phyloP scores from a whole-genome alignment of 2,888 invertebrate species.

The Eupeodes latifasciatus region DNA sequence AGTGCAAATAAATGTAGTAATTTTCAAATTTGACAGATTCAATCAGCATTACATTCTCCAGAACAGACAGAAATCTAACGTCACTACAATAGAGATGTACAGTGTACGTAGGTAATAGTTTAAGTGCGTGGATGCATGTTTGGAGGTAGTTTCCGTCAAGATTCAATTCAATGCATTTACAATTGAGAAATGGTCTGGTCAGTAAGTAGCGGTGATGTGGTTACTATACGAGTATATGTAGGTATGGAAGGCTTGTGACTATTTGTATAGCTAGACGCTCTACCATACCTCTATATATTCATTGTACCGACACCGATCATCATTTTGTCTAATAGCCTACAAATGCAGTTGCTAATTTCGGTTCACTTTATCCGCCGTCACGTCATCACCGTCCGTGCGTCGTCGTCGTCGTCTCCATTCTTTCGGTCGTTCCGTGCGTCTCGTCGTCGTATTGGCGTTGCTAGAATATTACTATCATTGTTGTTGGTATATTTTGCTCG shows the following conservation, averaged over 20 bases:
- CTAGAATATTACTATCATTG: neutral
- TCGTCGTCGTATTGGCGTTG: neutral
- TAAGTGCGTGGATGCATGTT: constrained; percentile 30
- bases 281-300: neutral
- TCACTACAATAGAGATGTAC: neutral
- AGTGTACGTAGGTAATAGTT: too few relatives aligned
- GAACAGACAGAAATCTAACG: neutral
- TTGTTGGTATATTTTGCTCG: constrained; percentile 20
- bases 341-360: constrained; percentile 71
- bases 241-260: neutral
- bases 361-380: constrained; percentile 12
- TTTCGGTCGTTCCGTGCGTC: neutral
- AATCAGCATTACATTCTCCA: neutral
- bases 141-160: constrained; percentile 33
- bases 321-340: constrained; percentile 59
- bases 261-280: neutral
- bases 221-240: too few relatives aligned
- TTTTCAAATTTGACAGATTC: constrained; percentile 9
- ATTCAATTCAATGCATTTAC: constrained; percentile 18
- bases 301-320: constrained; percentile 30
- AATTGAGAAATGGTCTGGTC: constrained; percentile 13
- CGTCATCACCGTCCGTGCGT: neutral
- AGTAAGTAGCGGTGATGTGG: neutral
- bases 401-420: too few relatives aligned
- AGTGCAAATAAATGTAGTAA: neutral